Conservation (phyloP, 2,113 vertebrate genomes). For the Limnothrissa miodon region DNA sequence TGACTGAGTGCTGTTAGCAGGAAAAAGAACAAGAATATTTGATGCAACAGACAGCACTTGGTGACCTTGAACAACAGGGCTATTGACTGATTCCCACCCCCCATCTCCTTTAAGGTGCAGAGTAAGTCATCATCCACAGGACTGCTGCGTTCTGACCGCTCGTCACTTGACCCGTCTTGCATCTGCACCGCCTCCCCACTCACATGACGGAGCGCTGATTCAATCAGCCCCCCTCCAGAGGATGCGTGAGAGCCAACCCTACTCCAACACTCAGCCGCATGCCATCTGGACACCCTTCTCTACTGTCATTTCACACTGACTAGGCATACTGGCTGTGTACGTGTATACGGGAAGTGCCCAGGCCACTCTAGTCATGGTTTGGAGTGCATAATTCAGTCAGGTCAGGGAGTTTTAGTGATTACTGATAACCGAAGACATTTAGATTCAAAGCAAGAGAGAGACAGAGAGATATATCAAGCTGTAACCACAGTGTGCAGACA, state of each 20-base stretch:
- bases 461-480: not conserved
- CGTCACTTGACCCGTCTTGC: constrained; percentile 4
- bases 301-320: not conserved
- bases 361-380: not conserved
- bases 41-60: too few species aligned
- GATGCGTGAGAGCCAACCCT: not conserved
- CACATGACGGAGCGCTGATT: not conserved
- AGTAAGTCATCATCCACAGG: not conserved
- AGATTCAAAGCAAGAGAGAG: not conserved
- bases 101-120: not conserved
- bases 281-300: not conserved
- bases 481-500: not conserved
- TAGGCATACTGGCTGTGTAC: not conserved
- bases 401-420: not conserved
- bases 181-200: not conserved
- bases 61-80: too few species aligned
- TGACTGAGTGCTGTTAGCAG: too few species aligned
- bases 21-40: too few species aligned
- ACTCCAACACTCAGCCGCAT: not conserved
- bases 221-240: not conserved
- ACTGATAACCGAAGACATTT: not conserved
- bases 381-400: not conserved
- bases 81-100: too few species aligned
- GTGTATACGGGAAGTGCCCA: not conserved
- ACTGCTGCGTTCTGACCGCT: not conserved